Percentiles rank a stretch among this genome's conserved stretches.
Evolutionary conservation across 2,113 vertebrate genomes (phyloP).

Genomic region (Syrrhaptes paradoxus): DNA sequence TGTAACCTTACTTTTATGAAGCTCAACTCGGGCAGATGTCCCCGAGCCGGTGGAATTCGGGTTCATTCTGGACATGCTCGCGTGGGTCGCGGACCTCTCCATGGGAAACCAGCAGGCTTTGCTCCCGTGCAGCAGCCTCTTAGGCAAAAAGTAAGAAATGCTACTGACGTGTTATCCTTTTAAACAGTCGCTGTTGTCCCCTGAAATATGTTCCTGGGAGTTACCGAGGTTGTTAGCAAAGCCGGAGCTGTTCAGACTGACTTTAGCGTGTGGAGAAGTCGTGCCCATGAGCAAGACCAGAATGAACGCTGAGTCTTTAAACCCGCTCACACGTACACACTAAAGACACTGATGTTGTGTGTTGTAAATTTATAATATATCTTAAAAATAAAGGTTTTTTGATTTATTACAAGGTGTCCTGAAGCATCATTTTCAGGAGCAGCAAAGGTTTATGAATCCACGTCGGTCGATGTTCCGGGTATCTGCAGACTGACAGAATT

Average conservation of each 20-base stretch:
- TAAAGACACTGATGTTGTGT: constrained; percentile 45
- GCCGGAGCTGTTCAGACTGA: neutral
- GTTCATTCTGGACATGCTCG: constrained; percentile 8
- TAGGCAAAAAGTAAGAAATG: neutral
- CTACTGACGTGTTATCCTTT: neutral
- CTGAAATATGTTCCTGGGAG: neutral
- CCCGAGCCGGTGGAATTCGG: constrained; percentile 18
- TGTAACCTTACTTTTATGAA: neutral
- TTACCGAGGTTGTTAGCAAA: neutral
- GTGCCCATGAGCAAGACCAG: neutral
- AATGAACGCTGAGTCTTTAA: constrained; percentile 25
- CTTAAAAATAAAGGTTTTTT: constrained; percentile 65
- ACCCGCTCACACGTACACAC: constrained; percentile 26
- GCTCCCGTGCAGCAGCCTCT: neutral
- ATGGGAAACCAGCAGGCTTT: neutral
- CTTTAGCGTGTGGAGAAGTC: neutral
- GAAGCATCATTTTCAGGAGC: neutral
- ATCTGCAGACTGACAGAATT: neutral
- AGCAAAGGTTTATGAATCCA: neutral
- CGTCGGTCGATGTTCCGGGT: fast-evolving
- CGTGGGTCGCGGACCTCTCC: neutral
- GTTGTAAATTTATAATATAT: constrained; percentile 71
- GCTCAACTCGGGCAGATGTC: neutral
- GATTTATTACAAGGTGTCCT: constrained; percentile 47
- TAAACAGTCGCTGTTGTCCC: neutral